Percentiles rank a stretch among this genome's conserved stretches.
Conservation (phyloP, 2,113 vertebrate genomes). For the Corythornis cristatus region DNA sequence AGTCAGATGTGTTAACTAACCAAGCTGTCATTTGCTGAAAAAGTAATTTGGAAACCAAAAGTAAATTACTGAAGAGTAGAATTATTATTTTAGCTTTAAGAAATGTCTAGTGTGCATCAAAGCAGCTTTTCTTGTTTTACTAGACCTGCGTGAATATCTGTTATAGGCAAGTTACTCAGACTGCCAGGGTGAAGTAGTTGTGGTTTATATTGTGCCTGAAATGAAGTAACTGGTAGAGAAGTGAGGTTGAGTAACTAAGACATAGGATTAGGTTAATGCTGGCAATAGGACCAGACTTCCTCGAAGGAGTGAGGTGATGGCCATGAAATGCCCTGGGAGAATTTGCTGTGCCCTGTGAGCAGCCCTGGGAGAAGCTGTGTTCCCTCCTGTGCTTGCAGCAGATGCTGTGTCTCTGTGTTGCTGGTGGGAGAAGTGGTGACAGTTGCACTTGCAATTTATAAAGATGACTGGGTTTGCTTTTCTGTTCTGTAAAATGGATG, state of each 20-base stretch:
- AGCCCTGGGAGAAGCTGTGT: neutral
- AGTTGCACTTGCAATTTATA: neutral
- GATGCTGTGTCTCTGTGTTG: neutral
- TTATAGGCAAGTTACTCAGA: neutral
- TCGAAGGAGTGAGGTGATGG: neutral
- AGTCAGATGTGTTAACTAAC: neutral
- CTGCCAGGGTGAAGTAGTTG: neutral
- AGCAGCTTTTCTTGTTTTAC: neutral
- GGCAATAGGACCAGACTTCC: neutral
- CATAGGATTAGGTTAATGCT: neutral
- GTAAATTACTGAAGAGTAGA: neutral
- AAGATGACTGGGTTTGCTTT: neutral
- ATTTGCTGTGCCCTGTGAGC: neutral
- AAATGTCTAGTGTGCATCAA: neutral
- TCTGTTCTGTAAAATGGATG: neutral
- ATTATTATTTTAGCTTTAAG: neutral
- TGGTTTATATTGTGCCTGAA: neutral
- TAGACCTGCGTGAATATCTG: neutral
- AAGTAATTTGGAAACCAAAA: neutral
- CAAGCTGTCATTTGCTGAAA: neutral
- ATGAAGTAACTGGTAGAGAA: neutral
- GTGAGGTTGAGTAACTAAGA: neutral
- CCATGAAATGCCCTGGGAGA: neutral
- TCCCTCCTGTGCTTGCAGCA: neutral
- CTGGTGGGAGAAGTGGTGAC: neutral